Evolutionary conservation across 2,113 vertebrate species (phyloP).

Genomic region (Thunnus thynnus): DNA sequence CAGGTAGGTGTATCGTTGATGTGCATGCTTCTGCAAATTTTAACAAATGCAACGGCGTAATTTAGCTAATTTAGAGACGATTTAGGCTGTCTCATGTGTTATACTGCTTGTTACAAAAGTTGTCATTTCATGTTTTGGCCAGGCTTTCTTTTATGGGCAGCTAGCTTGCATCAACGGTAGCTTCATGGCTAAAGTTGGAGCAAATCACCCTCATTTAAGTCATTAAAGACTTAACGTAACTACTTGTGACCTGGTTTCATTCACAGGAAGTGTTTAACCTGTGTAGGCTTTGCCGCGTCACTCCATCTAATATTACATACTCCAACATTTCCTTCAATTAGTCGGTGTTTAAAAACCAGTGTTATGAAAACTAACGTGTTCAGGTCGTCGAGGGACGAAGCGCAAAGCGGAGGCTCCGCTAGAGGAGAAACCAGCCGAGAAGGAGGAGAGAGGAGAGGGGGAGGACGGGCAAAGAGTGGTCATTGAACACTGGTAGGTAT

Average conservation of each 20-base stretch:
- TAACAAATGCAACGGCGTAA: accelerated
- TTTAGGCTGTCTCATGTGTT: too few species aligned
- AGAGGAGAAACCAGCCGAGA: conserved; percentile 26
- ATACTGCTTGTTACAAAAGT: background rate
- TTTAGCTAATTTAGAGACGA: too few species aligned
- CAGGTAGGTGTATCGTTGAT: conserved; percentile 38
- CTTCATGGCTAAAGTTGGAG: background rate
- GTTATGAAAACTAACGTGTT: background rate
- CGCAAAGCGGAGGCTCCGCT: conserved; percentile 70
- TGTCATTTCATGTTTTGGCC: background rate
- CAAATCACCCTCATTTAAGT: background rate
- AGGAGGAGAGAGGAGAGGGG: conserved; percentile 46
- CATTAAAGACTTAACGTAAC: too few species aligned
- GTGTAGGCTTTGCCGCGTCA: too few species aligned
- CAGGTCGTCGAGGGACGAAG: conserved; percentile 78
- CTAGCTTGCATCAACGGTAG: background rate
- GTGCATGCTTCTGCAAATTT: background rate
- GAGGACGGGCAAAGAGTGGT: conserved; percentile 78
- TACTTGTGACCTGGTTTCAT: background rate
- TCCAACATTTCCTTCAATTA: too few species aligned
- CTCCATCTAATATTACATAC: too few species aligned
- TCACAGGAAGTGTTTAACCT: background rate
- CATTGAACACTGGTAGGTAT: conserved; percentile 93
- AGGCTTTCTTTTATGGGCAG: background rate
- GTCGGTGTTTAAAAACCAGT: background rate